Conservation (phyloP, 53 echinoderm and acorn worm species). For the Antedon mediterranea region DNA sequence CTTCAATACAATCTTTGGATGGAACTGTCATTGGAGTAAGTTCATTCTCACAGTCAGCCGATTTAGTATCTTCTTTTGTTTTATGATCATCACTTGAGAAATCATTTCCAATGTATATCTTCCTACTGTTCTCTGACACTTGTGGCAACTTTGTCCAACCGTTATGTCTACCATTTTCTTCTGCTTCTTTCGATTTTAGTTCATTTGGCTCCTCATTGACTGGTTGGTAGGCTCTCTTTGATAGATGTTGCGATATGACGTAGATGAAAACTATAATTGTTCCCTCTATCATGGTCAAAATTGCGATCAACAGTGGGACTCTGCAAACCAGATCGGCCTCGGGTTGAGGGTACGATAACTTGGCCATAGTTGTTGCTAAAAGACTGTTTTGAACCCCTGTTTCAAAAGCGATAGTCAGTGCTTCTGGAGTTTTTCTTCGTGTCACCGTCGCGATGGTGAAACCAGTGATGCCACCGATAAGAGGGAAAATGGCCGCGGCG, state of each 20-base stretch:
- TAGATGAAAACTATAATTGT: slow-evolving; percentile 6
- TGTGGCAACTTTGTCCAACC: background rate
- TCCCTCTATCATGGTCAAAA: slow-evolving; percentile 28
- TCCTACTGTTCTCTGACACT: background rate
- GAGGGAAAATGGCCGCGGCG: slow-evolving; percentile 19
- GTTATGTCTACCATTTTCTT: background rate
- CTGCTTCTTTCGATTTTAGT: background rate
- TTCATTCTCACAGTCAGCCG: too few relatives aligned
- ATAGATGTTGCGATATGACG: background rate
- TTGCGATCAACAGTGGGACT: slow-evolving; percentile 21
- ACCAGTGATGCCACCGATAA: slow-evolving; percentile 17
- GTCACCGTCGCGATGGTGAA: slow-evolving; percentile 10
- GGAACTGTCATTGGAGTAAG: too few relatives aligned
- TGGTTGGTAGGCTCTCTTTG: background rate
- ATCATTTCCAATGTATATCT: background rate
- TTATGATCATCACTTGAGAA: background rate
- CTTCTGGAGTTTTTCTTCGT: slow-evolving; percentile 1
- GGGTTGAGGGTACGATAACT: slow-evolving; percentile 26
- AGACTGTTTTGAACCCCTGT: slow-evolving; percentile 34
- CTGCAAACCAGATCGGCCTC: slow-evolving; percentile 24
- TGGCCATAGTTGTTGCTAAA: slow-evolving; percentile 20
- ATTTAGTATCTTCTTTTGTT: background rate
- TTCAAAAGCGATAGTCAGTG: slow-evolving; percentile 27
- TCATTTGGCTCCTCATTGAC: background rate
- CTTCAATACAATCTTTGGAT: too few relatives aligned